phyloP scores from a whole-genome alignment of 2,797 vertebrate species.

The Vireo griseus region DNA sequence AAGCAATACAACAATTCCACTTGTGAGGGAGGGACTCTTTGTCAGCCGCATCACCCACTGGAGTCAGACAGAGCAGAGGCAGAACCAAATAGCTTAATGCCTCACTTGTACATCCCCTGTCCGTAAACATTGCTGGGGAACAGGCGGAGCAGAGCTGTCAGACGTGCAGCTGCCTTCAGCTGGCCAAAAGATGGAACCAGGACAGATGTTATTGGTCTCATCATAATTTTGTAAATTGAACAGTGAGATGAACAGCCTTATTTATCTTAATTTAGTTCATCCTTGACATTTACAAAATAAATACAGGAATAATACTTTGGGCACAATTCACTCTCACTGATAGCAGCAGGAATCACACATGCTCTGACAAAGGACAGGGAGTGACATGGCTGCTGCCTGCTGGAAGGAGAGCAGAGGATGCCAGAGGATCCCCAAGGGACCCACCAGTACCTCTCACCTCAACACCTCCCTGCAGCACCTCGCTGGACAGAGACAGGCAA shows the following conservation, averaged over 20 bases:
- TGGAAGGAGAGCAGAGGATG: not conserved
- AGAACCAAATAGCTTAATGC: not conserved
- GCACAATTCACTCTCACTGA: not conserved
- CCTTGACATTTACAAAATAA: slow-evolving; percentile 33
- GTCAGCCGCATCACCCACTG: not conserved
- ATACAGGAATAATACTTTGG: not conserved
- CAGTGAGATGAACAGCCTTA: not conserved
- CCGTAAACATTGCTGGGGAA: not conserved
- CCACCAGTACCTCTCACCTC: not conserved
- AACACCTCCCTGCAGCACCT: not conserved
- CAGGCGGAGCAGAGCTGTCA: not conserved
- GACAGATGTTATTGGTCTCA: slow-evolving; percentile 2
- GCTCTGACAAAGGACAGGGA: not conserved
- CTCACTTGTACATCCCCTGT: not conserved
- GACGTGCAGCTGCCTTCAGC: fast-evolving
- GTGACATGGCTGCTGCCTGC: not conserved
- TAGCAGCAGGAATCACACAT: not conserved
- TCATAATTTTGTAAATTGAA: slow-evolving; percentile 27
- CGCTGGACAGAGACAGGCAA: fast-evolving
- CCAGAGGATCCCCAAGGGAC: not conserved
- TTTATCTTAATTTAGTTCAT: slow-evolving; percentile 23
- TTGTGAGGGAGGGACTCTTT: not conserved
- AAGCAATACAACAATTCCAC: not conserved
- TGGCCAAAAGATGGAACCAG: not conserved
- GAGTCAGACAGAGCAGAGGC: not conserved